A percentile compares a stretch with the other conserved stretches of the same genome.
phyloP scores from a whole-genome alignment of 2,888 invertebrate species.

The Xanthostigma xanthostigma region DNA sequence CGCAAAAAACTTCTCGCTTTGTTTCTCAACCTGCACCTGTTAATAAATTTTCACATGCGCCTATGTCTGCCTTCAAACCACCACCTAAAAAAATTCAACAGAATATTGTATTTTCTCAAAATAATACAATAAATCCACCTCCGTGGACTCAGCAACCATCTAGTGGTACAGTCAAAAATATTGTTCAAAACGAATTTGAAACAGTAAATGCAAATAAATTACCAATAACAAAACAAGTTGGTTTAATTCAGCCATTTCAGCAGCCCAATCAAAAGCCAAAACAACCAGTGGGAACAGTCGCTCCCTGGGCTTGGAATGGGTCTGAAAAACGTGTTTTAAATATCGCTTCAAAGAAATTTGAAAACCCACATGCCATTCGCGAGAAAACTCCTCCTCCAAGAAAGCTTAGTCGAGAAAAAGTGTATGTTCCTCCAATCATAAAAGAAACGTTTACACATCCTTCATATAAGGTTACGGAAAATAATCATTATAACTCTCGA shows the following conservation, averaged over 20 bases:
- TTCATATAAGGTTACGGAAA: background rate
- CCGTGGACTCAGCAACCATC: slow-evolving; percentile 14
- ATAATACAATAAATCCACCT: slow-evolving; percentile 17
- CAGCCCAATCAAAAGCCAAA: slow-evolving; percentile 5
- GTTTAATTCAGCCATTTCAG: slow-evolving; percentile 9
- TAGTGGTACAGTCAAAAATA: slow-evolving; percentile 1
- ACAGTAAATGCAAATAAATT: background rate
- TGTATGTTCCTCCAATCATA: slow-evolving; percentile 14
- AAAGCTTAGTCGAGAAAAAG: slow-evolving; percentile 21
- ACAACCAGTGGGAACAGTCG: slow-evolving; percentile 15
- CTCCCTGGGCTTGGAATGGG: slow-evolving; percentile 33
- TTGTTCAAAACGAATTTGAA: background rate
- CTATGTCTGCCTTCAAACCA: slow-evolving; percentile 61
- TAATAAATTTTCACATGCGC: slow-evolving; percentile 63
- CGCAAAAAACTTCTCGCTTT: slow-evolving; percentile 30
- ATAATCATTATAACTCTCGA: background rate
- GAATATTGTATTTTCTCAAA: slow-evolving; percentile 1
- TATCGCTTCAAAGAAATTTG: slow-evolving; percentile 39
- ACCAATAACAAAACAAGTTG: slow-evolving; percentile 2
- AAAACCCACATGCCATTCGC: slow-evolving; percentile 18
- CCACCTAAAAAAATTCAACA: slow-evolving; percentile 25
- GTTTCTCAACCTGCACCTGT: slow-evolving; percentile 43
- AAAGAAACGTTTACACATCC: slow-evolving; percentile 2
- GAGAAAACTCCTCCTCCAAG: slow-evolving; percentile 15
- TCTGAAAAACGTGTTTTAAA: slow-evolving; percentile 35